Evolutionary conservation across 2,113 vertebrate genomes (phyloP).

Genomic region (Axis porcinus): DNA sequence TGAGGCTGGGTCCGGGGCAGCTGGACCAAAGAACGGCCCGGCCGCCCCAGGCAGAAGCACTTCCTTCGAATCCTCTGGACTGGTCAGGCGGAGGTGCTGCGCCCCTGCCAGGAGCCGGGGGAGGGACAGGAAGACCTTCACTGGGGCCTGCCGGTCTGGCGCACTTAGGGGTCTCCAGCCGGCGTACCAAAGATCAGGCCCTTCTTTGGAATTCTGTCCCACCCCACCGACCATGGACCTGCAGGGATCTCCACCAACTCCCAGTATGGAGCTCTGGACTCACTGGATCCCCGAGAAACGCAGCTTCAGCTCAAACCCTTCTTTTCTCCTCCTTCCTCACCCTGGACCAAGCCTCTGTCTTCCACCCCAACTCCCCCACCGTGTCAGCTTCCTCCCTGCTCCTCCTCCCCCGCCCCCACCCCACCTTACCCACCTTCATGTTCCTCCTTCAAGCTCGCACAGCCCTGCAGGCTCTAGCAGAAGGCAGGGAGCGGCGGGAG

Average conservation of each 20-base stretch:
- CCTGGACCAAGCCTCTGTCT: background rate
- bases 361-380: slow-evolving; percentile 7
- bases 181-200: background rate
- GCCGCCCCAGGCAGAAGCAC: slow-evolving; percentile 10
- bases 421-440: slow-evolving; percentile 69
- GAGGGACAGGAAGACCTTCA: slow-evolving; percentile 65
- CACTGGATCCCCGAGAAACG: background rate
- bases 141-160: slow-evolving; percentile 33
- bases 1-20: background rate
- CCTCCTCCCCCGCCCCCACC: background rate
- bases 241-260: background rate
- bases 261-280: background rate
- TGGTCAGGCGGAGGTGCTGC: slow-evolving; percentile 52
- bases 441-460: background rate
- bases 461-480: background rate
- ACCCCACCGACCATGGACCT: background rate
- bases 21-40: background rate
- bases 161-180: slow-evolving; percentile 42
- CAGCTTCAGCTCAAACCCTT: background rate
- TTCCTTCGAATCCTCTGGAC: slow-evolving; percentile 34
- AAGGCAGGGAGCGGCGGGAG: background rate
- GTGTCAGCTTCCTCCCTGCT: slow-evolving; percentile 6
- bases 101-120: slow-evolving; percentile 46
- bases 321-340: background rate
- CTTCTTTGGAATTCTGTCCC: slow-evolving; percentile 15